Conservation (phyloP, 2,888 invertebrate genomes). For the Thymelicus acteon region DNA sequence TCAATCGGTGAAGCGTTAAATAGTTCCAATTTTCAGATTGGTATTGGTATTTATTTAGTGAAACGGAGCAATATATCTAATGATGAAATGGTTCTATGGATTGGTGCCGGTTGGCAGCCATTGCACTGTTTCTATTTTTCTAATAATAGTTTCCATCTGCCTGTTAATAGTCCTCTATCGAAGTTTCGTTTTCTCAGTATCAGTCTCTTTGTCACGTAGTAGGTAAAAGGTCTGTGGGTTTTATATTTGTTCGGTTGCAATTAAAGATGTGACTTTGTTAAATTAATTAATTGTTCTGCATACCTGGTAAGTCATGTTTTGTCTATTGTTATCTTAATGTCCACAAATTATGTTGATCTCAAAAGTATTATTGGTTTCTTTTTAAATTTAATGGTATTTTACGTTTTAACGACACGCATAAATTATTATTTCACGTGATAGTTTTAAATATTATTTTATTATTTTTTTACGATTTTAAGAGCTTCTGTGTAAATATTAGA, state of each 20-base stretch:
- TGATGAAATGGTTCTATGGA: conserved; percentile 21
- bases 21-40: conserved; percentile 18
- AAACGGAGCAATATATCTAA: conserved; percentile 16
- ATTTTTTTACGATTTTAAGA: background rate
- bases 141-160: conserved; percentile 36
- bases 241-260: conserved; percentile 8
- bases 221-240: conserved; percentile 28
- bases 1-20: background rate
- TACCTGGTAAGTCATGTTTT: conserved; percentile 18
- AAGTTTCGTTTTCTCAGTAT: conserved; percentile 36
- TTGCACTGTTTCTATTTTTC: conserved; percentile 33
- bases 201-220: conserved; percentile 32
- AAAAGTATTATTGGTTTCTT: background rate
- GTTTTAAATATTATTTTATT: background rate
- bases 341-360: background rate
- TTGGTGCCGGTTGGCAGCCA: conserved; percentile 30
- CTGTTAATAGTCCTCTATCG: conserved; percentile 35
- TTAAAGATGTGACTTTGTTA: conserved; percentile 22
- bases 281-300: background rate
- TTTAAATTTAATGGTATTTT: background rate
- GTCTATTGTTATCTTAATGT: background rate
- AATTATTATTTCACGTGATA: background rate
- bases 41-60: conserved; percentile 6
- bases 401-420: background rate
- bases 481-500: background rate